A percentile compares a stretch with the other conserved stretches of the same genome.
Conservation (phyloP, 2,797 vertebrate species). For the Manis pentadactyla region DNA sequence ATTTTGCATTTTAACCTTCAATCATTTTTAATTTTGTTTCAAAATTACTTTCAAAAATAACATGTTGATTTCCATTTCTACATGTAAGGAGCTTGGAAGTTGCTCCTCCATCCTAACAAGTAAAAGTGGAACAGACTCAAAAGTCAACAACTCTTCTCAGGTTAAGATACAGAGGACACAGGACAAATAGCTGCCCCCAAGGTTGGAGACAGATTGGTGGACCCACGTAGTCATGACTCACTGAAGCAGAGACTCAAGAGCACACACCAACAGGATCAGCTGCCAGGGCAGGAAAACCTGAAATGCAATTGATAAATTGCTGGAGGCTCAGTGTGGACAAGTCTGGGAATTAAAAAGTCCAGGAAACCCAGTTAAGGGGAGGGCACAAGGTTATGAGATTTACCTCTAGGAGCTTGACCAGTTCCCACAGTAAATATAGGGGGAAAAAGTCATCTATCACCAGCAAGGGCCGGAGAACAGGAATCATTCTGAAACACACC, state of each 20-base stretch:
- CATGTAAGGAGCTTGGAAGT: not conserved
- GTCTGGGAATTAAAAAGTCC: not conserved
- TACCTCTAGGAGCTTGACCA: not conserved
- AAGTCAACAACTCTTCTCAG: not conserved
- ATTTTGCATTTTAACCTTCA: not conserved
- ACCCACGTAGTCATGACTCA: not conserved
- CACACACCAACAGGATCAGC: not conserved
- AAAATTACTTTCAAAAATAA: slow-evolving; percentile 35
- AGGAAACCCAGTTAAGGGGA: not conserved
- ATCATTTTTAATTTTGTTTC: not conserved
- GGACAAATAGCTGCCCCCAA: not conserved
- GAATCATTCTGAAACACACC: not conserved
- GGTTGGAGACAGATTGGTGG: not conserved
- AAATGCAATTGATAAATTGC: not conserved
- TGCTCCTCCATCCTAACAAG: not conserved
- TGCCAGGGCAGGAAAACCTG: not conserved
- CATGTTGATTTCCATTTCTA: not conserved
- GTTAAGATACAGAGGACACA: not conserved
- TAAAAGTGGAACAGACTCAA: not conserved
- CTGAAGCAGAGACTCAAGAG: not conserved
- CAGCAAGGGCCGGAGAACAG: not conserved
- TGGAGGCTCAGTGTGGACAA: not conserved
- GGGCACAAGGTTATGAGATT: not conserved
- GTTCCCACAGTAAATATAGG: not conserved
- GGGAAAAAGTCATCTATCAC: not conserved